Evolutionary conservation across 2,888 invertebrate genomes (phyloP).

Genomic region (Brachypalpus laphriformis): DNA sequence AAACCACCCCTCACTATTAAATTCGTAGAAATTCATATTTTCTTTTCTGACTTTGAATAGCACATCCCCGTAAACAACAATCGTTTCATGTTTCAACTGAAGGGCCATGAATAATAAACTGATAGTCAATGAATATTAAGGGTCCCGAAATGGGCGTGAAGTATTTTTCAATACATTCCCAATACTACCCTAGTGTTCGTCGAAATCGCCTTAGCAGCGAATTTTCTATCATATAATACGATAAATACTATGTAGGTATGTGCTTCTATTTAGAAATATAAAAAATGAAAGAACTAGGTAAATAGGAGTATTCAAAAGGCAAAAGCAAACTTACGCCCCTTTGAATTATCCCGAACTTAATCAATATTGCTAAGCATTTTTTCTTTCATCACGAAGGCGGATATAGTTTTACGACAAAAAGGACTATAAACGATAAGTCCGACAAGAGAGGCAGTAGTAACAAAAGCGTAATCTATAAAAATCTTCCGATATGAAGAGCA

Average conservation of each 20-base stretch:
- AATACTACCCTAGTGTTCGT: background rate
- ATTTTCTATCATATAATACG: background rate
- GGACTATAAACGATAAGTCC: constrained; percentile 6
- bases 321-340: background rate
- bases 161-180: constrained; percentile 7
- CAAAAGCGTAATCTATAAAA: constrained; percentile 22
- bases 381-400: constrained; percentile 4
- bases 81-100: background rate
- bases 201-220: background rate
- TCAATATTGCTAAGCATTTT: constrained; percentile 24
- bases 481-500: constrained; percentile 23
- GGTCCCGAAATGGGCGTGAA: constrained; percentile 4
- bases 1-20: no score
- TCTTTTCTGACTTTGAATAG: background rate
- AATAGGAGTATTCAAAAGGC: background rate
- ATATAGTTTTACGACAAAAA: constrained; percentile 26
- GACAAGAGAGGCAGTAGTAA: background rate
- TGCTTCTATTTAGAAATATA: background rate
- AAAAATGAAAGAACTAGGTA: background rate
- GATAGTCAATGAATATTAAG: constrained; percentile 28
- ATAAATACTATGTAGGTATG: background rate
- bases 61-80: background rate
- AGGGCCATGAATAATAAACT: constrained; percentile 40
- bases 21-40: no score
- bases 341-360: constrained; percentile 21